These are phyloP conservation scores for Alligator mississippiensis DNA, from an alignment of 2,113 vertebrate genomes.

Conservation along the genomic window DNA sequence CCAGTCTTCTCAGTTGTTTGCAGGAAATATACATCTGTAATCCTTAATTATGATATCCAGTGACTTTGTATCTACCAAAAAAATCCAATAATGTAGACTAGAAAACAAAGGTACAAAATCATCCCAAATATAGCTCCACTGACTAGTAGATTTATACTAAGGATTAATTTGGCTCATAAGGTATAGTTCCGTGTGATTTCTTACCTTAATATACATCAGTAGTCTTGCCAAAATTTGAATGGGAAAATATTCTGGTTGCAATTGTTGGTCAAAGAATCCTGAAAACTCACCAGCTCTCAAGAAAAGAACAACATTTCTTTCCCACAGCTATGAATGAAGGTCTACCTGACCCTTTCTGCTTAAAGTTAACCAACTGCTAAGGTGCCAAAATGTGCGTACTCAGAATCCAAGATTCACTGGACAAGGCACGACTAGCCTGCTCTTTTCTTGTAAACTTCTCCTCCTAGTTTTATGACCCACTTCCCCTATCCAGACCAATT, in stretches of 20 bases:
- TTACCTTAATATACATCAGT: background rate
- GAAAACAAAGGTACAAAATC: background rate
- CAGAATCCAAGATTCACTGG: background rate
- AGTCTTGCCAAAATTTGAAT: background rate
- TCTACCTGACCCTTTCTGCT: background rate
- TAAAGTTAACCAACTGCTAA: background rate
- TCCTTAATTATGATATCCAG: background rate
- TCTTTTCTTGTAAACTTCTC: background rate
- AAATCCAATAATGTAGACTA: background rate
- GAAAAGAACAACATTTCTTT: background rate
- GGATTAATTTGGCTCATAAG: background rate
- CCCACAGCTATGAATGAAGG: background rate
- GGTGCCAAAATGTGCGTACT: background rate
- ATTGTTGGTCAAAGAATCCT: background rate
- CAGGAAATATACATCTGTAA: background rate
- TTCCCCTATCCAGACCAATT: background rate
- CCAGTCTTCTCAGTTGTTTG: background rate
- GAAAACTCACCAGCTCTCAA: background rate
- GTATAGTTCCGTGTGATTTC: background rate
- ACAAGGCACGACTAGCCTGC: background rate
- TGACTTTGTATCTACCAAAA: background rate
- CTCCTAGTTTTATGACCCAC: background rate
- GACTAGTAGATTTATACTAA: background rate
- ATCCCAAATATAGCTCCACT: background rate
- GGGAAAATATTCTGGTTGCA: background rate